phyloP scores from a whole-genome alignment of 2,888 invertebrate species.

The Idaea dimidiata region DNA sequence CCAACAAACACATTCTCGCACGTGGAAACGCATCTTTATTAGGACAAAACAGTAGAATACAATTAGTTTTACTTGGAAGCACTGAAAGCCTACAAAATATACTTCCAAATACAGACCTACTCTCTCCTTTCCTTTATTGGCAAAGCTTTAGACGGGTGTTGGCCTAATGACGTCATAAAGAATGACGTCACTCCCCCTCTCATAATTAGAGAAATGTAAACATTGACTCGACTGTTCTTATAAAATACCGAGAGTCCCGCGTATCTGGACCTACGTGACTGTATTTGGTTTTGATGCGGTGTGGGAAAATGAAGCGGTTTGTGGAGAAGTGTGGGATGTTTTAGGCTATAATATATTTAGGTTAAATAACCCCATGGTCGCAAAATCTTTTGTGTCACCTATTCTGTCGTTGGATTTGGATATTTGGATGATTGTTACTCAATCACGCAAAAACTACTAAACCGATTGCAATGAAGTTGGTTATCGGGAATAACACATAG shows the following conservation, averaged over 20 bases:
- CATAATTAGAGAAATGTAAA: constrained; percentile 58
- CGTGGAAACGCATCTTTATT: not conserved
- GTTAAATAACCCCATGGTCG: too few species aligned
- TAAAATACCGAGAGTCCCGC: not conserved
- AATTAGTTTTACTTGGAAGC: constrained; percentile 11
- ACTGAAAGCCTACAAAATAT: constrained; percentile 17
- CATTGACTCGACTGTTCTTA: constrained; percentile 28
- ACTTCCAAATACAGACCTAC: constrained; percentile 44
- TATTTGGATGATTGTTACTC: too few species aligned
- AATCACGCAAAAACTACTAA: too few species aligned
- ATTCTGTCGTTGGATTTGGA: too few species aligned
- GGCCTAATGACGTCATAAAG: constrained; percentile 51
- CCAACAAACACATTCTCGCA: too few species aligned
- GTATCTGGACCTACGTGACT: constrained; percentile 2
- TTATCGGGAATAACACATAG: too few species aligned
- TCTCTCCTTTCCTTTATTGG: constrained; percentile 42
- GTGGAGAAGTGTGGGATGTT: too few species aligned
- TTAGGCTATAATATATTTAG: too few species aligned
- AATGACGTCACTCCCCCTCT: constrained; percentile 39
- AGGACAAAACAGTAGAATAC: not conserved
- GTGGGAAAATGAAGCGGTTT: too few species aligned
- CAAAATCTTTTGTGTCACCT: too few species aligned
- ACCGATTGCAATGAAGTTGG: too few species aligned
- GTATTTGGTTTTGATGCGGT: not conserved
- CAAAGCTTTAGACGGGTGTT: constrained; percentile 44